These are phyloP conservation scores for Semaprochilodus insignis DNA, from an alignment of 2,797 vertebrate species.

Conservation along the genomic window DNA sequence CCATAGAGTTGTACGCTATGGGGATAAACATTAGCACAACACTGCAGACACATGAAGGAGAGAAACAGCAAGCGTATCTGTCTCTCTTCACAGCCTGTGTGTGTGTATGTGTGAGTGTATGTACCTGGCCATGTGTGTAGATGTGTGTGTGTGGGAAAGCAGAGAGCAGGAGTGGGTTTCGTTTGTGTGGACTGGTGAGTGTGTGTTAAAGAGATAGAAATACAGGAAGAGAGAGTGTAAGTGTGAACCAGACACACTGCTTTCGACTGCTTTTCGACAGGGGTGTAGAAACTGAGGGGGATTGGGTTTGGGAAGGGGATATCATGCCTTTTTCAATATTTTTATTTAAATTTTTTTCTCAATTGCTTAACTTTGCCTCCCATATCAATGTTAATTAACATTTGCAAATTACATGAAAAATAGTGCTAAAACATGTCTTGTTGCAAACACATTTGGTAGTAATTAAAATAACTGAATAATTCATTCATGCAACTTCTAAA, in stretches of 20 bases:
- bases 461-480: too few relatives aligned
- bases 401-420: too few relatives aligned
- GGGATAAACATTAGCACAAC: slow-evolving; percentile 24
- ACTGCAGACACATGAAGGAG: not conserved
- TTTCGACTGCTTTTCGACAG: not conserved
- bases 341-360: too few relatives aligned
- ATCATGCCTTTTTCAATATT: too few relatives aligned
- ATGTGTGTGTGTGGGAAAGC: slow-evolving; percentile 23
- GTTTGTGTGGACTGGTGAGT: slow-evolving; percentile 4
- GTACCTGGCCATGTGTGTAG: not conserved
- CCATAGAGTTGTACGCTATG: not conserved
- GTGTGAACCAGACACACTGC: slow-evolving; percentile 20
- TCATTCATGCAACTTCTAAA: too few relatives aligned
- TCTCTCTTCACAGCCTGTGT: slow-evolving; percentile 8
- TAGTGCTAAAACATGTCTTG: too few relatives aligned
- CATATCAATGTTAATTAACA: too few relatives aligned
- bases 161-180: slow-evolving; percentile 27
- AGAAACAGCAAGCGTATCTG: slow-evolving; percentile 27
- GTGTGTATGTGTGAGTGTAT: slow-evolving; percentile 23
- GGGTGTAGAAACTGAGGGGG: not conserved
- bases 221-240: slow-evolving; percentile 2
- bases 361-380: too few relatives aligned
- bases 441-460: too few relatives aligned
- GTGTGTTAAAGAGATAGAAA: slow-evolving; percentile 16
- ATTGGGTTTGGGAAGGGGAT: too few relatives aligned